A percentile compares a stretch with the other conserved stretches of the same genome.
Conservation (phyloP, 2,113 vertebrate genomes). For the Actinemys pallida region DNA sequence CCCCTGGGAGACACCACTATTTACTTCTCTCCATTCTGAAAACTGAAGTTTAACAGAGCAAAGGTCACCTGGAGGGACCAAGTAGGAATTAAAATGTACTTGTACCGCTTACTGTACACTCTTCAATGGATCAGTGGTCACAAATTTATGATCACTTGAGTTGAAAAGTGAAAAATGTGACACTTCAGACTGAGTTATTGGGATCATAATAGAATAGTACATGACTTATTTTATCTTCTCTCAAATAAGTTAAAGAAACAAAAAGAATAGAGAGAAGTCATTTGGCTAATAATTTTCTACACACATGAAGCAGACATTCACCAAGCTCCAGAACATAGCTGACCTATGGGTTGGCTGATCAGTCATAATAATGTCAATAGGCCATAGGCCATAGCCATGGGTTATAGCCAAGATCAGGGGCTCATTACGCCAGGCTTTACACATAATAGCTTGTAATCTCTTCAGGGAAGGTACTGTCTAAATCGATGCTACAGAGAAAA, state of each 20-base stretch:
- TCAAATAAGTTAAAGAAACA: background rate
- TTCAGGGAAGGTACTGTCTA: background rate
- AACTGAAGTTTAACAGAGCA: background rate
- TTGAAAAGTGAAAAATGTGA: conserved; percentile 27
- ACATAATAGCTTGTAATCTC: background rate
- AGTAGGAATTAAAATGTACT: conserved; percentile 13
- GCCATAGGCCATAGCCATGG: background rate
- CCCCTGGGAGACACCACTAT: no score
- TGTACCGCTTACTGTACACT: background rate
- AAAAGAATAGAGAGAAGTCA: background rate
- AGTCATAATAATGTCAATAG: background rate
- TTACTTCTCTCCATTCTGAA: no score
- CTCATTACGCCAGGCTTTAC: background rate
- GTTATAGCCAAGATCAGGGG: no score
- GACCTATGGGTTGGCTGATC: background rate
- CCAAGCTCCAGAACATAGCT: background rate
- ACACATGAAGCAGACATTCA: background rate
- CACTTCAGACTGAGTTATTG: background rate
- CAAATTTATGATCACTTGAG: conserved; percentile 17
- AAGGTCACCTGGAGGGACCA: background rate
- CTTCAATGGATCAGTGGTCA: conserved; percentile 5
- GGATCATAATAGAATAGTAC: background rate
- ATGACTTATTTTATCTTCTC: background rate
- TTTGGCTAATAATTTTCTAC: background rate
- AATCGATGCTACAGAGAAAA: background rate